Evolutionary conservation across 2,797 vertebrate genomes (phyloP).

Genomic region (Mionectes olivaceus): DNA sequence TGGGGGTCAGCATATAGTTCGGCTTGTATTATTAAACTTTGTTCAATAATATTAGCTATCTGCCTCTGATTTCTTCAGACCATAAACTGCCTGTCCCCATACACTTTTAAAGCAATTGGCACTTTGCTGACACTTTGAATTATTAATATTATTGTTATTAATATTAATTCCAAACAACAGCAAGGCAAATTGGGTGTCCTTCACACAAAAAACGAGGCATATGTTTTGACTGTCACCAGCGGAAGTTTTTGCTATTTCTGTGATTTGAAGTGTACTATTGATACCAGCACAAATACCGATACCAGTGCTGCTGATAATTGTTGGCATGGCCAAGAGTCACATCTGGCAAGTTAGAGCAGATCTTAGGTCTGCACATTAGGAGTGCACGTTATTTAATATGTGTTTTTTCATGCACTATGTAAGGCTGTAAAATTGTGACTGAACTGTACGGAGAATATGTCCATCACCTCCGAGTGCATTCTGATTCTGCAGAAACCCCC

Average conservation of each 20-base stretch:
- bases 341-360: background rate
- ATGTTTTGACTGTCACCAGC: background rate
- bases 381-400: background rate
- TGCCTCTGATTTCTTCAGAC: background rate
- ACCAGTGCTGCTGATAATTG: background rate
- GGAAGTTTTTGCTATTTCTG: background rate
- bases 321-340: background rate
- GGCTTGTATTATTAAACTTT: background rate
- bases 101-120: background rate
- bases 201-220: background rate
- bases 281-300: background rate
- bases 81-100: background rate
- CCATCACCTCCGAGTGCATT: background rate
- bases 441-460: background rate
- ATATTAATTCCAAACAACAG: background rate
- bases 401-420: background rate
- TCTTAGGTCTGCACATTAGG: background rate
- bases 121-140: background rate
- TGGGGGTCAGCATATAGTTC: background rate
- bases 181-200: background rate
- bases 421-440: background rate
- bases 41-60: background rate
- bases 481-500: background rate
- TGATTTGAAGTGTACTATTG: background rate
- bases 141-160: slow-evolving; percentile 19